Evolutionary conservation across 1,140 invertebrate species (phyloP), one percentile per base, ranked within the genome.

Genomic region (Drosophila chauvacae): DNA sequence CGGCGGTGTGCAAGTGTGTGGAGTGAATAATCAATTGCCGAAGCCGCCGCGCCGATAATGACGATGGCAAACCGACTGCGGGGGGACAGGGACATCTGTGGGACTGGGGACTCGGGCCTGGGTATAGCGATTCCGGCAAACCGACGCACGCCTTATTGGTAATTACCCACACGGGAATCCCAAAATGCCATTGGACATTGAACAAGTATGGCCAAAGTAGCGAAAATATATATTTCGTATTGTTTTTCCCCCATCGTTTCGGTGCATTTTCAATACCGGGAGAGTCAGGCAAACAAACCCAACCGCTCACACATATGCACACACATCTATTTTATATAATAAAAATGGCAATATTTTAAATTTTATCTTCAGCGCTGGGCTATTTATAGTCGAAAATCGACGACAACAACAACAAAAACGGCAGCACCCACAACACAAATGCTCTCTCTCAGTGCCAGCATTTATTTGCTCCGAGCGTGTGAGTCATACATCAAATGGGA

Each of bases 121-220:
- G 30, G 44, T 13, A 14, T 35, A 57, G 61, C 59, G 23, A 65
- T 51, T 69, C 65, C 65, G 65, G 28, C 65, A 64, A 68, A 69
- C 23, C 65, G 48, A 76, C 48, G 56, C 42, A 56, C 44, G 73
- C 56, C 76, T 79, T 78, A 71, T 78, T 78, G 81, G 81, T 84
- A 90, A 88, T 90, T 81, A 75, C 80, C 85, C 81, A 81, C 80
- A 77, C 66, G 84, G 84, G 85, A 88, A 85, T 90, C 84, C 85
- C 85, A 85, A 85, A 85, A 73, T 74, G 62, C 76, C 76, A 56
- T 70, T 80, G 60, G 62, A 80, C 61, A 48, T 83, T 79, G 53
- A 23, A 39, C 53, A 56, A 26, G 76, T 61, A 68, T 50, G 63
- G 30, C n/a, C 47, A 55, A 61, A 50, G 53, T 48, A 68, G 51